Conservation (phyloP, 2,797 vertebrate genomes). For the Serranus cabrilla region DNA sequence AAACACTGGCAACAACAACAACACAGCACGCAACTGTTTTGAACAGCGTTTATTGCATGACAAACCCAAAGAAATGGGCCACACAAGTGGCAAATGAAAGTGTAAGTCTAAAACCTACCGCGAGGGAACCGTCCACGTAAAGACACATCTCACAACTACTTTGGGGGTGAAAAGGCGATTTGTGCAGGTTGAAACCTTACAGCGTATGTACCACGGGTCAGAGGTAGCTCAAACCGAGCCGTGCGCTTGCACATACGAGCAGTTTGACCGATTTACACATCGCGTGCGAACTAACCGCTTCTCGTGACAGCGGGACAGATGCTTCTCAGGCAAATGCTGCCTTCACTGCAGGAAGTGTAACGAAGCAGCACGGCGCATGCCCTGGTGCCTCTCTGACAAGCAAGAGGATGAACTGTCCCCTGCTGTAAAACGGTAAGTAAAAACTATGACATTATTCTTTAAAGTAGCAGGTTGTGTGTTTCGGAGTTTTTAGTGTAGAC, state of each 20-base stretch:
- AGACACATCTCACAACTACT: background rate
- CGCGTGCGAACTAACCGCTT: conserved; percentile 81
- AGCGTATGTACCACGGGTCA: background rate
- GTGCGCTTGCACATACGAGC: conserved; percentile 59
- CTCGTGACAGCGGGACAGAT: conserved; percentile 84
- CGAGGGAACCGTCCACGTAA: background rate
- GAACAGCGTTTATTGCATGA: background rate
- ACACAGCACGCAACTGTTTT: conserved; percentile 16
- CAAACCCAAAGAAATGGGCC: background rate
- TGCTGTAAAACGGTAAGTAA: conserved; percentile 76
- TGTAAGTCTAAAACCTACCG: background rate
- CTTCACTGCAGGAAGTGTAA: conserved; percentile 78
- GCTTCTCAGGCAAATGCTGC: conserved; percentile 83
- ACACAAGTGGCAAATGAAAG: background rate
- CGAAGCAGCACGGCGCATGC: conserved; percentile 78
- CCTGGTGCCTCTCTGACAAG: conserved; percentile 42
- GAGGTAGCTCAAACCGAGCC: conserved; percentile 36
- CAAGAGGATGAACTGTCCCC: conserved; percentile 63
- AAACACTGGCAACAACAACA: conserved; percentile 43
- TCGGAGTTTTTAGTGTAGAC: background rate
- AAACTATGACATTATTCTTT: conserved; percentile 15
- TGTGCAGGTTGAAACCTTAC: background rate
- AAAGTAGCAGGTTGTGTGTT: conserved; percentile 24
- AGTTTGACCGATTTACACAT: conserved; percentile 79
- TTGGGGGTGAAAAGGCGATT: background rate